Base-by-base conservation (phyloP, 2,113 vertebrate genomes). In the Apistogramma diplotaenia region DNA sequence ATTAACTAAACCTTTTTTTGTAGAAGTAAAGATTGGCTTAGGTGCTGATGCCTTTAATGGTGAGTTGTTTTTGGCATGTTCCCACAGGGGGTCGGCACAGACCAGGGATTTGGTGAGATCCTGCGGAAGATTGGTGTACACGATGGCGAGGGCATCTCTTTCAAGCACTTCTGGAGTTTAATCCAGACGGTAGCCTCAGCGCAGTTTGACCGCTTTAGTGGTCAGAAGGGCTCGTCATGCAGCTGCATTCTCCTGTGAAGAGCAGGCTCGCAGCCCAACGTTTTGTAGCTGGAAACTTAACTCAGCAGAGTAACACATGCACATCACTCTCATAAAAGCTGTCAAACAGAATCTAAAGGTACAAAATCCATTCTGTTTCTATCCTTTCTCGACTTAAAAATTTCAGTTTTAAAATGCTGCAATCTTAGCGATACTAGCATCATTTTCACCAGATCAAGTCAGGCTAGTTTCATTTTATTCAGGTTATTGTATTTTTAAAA, bases 91-190 rank as follows among this genome's bases (percentile, higher is more conserved):
- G 1, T 81, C 3, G 80, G 81, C 77, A 15, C 93, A 5, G 94
- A 96, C 4, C 89, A 92, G 58, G 94, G 91, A 11, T 6, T 95
- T n/a, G 19, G 85, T 2, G 91, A 93, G 6, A 83, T 95, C 67
- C 11, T 96, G 79, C 74, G 74, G 74, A 89, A 91, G 83, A 95
- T 96, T 91, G 94, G 94, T 2, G 94, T 95, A 18, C 91, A 84
- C 15, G 94, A 94, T 0, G 95, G 94, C 2, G 94, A 95, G 67
- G 94, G 93, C 54, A 85, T 96, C 88, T 90, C 93, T 83, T 96
- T 96, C 92, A 89, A 87, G 58, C 85, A 94, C 31, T 96, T 96
- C 93, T 96, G 95, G 95, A 88, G 0, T 75, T 81, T 96, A 7
- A 92, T 96, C 90, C 95, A 95, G 91, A 81, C 77, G 3, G 0